phyloP scores from a whole-genome alignment of 2,797 vertebrate genomes.

The Phrynocephalus guinanensis region DNA sequence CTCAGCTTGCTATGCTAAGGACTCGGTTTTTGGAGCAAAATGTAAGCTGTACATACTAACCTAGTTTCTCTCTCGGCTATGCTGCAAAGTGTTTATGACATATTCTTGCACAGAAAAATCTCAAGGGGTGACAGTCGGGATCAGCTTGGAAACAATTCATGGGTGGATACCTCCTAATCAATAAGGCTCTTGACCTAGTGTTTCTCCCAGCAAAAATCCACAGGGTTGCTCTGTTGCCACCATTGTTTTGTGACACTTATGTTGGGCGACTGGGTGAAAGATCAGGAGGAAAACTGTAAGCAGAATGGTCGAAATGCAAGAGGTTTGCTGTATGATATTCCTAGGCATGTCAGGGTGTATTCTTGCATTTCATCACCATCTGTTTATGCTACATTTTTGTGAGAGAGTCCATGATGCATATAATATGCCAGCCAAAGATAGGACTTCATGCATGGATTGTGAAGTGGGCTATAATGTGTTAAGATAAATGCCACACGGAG shows the following conservation, averaged over 20 bases:
- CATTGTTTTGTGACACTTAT: background rate
- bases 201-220: background rate
- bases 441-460: background rate
- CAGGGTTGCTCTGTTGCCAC: too few species aligned
- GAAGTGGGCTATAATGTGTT: background rate
- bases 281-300: too few species aligned
- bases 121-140: background rate
- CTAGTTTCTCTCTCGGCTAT: background rate
- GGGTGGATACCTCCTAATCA: background rate
- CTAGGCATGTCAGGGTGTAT: background rate
- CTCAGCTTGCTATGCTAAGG: background rate
- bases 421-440: background rate
- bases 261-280: background rate
- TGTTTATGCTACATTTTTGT: background rate
- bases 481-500: background rate
- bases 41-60: background rate
- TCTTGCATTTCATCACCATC: background rate
- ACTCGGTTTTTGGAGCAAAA: background rate
- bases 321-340: background rate
- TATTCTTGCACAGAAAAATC: background rate
- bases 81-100: background rate
- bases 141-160: background rate
- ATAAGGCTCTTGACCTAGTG: background rate
- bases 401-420: background rate
- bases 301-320: background rate